A percentile compares a stretch with the other conserved stretches of the same genome.
Evolutionary conservation across 2,797 vertebrate genomes (phyloP).

Genomic region (Hypotaenidia philippensis): DNA sequence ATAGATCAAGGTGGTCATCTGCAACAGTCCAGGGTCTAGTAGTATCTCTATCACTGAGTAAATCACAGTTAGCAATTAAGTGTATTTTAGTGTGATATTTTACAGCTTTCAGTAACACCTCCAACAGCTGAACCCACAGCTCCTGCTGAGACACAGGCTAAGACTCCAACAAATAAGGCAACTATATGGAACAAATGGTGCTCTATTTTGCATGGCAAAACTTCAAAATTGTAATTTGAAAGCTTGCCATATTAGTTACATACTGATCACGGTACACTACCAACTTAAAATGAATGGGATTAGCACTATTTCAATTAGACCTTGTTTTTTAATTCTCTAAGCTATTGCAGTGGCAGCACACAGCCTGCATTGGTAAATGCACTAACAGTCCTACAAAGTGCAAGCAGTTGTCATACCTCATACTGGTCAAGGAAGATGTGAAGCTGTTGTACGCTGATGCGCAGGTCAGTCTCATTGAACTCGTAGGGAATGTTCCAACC

Average conservation of each 20-base stretch:
- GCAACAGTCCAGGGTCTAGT: not conserved
- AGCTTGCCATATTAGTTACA: not conserved
- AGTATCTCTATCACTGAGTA: not conserved
- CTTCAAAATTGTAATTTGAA: not conserved
- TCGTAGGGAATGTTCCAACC: conserved; percentile 95
- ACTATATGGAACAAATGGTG: fast-evolving
- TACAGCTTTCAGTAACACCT: not conserved
- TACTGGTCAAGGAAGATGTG: conserved; percentile 92
- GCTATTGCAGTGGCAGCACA: not conserved
- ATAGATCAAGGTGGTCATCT: not conserved
- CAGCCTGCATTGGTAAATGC: not conserved
- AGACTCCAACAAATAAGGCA: not conserved
- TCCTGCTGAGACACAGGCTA: not conserved
- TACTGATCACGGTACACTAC: too few species aligned
- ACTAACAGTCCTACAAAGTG: not conserved
- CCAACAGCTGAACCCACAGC: not conserved
- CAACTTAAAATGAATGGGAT: not conserved
- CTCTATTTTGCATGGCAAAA: not conserved
- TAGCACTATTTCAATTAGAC: not conserved
- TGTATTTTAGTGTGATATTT: fast-evolving
- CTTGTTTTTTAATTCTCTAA: not conserved
- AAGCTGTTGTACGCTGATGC: conserved; percentile 91
- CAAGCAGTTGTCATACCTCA: conserved; percentile 75
- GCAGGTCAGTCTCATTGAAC: conserved; percentile 91
- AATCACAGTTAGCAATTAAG: not conserved